Evolutionary conservation across 2,797 vertebrate species (phyloP), one percentile per base, ranked within the genome.

Genomic region (Astyanax mexicanus): DNA sequence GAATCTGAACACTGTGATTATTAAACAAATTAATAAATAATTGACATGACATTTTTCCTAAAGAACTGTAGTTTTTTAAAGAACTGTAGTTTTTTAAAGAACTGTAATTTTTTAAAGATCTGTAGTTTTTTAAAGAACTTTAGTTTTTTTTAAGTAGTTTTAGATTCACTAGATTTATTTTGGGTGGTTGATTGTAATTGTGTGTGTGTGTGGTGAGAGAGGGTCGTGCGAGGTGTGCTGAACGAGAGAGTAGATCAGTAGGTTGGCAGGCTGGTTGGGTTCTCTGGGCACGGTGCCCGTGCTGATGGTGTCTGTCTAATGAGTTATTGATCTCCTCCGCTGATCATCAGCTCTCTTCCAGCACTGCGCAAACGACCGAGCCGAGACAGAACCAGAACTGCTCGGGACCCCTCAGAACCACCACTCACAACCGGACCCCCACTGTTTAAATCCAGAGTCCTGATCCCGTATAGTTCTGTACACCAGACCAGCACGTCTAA

Each of bases 251-350:
- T 84, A 57, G 54, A 19, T 49, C 68, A 51, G 15, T 17, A 58
- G 78, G 61, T 69, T 35, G 52, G 23, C 78, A 75, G 84, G 81
- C 83, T 85, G 83, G 87, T 83, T 86, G 85, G 83, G 77, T 86
- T 85, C 85, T 85, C 67, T 79, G 82, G 85, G 84, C 38, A 74
- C 78, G 79, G 61, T 3, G 68, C 79, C 86, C 83, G 86, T 54
- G 87, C 85, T 88, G 85, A 91, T 89, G 87, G 85, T 85, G 89
- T 84, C 82, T 78, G 83, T 81, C 87, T 92, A 92, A 93, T 91
- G 90, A 86, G 78, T 90, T 92, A 93, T 93, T 86, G 92, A 93
- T 92, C 88, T 75, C 66, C 68, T 57, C 84, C 82, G 84, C 91
- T 91, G 88, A 89, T 85, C 90, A 91, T 90, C 88, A 91, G 88